Evolutionary conservation across 2,113 vertebrate species (phyloP), one percentile per base, ranked within the genome.

Genomic region (Ctenomys sociabilis): DNA sequence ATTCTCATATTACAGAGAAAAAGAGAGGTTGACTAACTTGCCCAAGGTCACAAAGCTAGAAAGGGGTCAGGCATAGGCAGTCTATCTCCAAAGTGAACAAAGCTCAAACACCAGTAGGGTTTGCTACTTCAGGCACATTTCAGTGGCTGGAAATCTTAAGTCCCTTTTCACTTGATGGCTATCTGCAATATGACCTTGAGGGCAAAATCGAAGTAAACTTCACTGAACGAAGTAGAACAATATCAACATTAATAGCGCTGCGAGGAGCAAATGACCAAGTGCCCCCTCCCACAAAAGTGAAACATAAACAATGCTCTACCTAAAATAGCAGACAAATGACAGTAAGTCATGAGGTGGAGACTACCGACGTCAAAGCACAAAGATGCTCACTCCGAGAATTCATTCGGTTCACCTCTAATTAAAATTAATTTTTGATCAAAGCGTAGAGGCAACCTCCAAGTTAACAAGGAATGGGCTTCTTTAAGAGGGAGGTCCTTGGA

Each of bases 111-210:
- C 13, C 64, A 12, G 13, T 85, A 24, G 4, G 21, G 8, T 63
- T 78, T 37, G 78, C 70, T 57, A 1, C 52, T 28, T 10, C 6
- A 73, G 90, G 14, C 57, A 3, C 72, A 57, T 7, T 61, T 80
- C 35, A 24, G 59, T 1, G 32, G 64, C 21, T 78, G 72, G 63
- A 72, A 63, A 16, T 14, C 95, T 28, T n/a, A 70, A 59, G 52
- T 66, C 57, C 63, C 77, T 63, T 54, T 57, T 86, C 85, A 57
- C 77, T 13, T 4, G 86, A 86, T 32, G 85, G 80, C 61, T n/a
- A 5, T 28, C 57, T 5, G 73, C 90, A 66, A 52, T 96, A 7
- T 87, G 96, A 97, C 97, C 96, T 97, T 97, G 96, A 90, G 85
- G 75, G 28, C 86, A 52, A 75, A 70, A 93, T 7, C 78, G 2